Evolutionary conservation across 1,140 invertebrate genomes (phyloP).

Genomic region (Aphelenchoides fujianensis): DNA sequence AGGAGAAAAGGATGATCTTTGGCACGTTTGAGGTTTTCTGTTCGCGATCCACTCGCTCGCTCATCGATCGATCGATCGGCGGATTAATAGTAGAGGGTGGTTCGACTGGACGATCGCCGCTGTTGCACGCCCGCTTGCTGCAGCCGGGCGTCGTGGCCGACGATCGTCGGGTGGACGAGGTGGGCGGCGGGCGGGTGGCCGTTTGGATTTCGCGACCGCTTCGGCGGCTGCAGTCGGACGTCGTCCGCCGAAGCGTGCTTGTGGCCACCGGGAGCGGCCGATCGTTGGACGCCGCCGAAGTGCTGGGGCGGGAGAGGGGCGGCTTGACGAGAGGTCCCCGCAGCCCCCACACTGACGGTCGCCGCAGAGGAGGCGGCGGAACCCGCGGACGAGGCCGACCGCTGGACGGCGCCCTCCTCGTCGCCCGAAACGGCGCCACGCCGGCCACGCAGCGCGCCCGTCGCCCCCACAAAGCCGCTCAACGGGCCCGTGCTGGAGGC

Average conservation of each 20-base stretch:
- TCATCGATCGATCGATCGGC: no score
- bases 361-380: no score
- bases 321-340: no score
- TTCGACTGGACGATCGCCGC: slow-evolving; percentile 17
- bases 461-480: neutral
- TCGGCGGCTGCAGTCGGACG: neutral
- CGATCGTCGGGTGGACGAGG: slow-evolving; percentile 5
- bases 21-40: no score
- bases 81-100: slow-evolving; percentile 26
- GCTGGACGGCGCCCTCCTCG: neutral
- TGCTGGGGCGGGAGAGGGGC: no score
- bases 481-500: neutral
- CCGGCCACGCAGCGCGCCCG: slow-evolving; percentile 2
- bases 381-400: neutral
- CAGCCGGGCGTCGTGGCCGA: slow-evolving; percentile 12
- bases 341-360: no score
- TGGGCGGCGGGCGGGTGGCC: no score
- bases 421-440: no score
- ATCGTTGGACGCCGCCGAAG: slow-evolving; percentile 6
- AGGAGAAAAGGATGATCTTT: no score
- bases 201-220: no score
- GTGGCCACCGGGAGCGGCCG: neutral
- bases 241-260: neutral
- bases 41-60: no score
- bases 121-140: no score